Conservation (phyloP, 2,888 invertebrate genomes). For the Habrosyne pyritoides region DNA sequence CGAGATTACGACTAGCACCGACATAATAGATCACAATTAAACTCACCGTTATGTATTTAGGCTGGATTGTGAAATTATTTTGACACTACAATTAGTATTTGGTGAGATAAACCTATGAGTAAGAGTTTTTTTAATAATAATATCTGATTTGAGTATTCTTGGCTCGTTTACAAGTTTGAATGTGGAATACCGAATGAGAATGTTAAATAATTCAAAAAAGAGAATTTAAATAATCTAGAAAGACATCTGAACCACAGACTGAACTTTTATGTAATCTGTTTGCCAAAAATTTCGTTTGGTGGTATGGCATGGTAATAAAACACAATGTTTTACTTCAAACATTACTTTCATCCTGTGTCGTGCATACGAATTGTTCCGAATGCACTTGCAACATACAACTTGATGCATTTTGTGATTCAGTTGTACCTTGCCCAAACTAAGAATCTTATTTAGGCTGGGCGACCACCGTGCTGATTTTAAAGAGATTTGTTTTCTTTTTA, state of each 20-base stretch:
- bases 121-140: too few relatives aligned
- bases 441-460: too few relatives aligned
- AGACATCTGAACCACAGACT: background rate
- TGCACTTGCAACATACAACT: too few relatives aligned
- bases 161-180: background rate
- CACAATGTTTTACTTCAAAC: background rate
- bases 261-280: background rate
- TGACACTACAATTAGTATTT: slow-evolving; percentile 9
- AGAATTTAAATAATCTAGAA: background rate
- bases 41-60: slow-evolving; percentile 18
- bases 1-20: slow-evolving; percentile 12
- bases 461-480: too few relatives aligned
- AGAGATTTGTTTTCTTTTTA: too few relatives aligned
- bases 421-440: too few relatives aligned
- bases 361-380: background rate
- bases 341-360: background rate
- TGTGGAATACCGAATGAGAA: background rate
- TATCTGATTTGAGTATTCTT: too few relatives aligned
- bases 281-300: background rate
- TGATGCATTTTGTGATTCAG: too few relatives aligned
- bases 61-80: slow-evolving; percentile 18
- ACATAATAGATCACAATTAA: slow-evolving; percentile 26
- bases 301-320: background rate
- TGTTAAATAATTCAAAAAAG: background rate
- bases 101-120: slow-evolving; percentile 12